Base-by-base conservation (phyloP, 1,140 invertebrate species). In the Acromyrmex charruanus region DNA sequence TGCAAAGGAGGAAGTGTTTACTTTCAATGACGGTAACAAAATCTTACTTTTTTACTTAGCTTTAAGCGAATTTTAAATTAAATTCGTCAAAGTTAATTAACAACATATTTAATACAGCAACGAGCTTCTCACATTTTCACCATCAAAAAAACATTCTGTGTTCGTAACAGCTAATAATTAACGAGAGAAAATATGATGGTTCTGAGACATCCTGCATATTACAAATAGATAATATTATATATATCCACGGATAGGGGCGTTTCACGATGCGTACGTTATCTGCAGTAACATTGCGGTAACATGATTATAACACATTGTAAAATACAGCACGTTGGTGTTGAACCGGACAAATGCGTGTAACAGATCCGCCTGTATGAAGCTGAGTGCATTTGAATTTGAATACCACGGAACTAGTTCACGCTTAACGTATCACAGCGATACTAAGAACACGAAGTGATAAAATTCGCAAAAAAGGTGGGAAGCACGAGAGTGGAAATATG, bases 301-400 rank as follows among this genome's bases (percentile, higher is more conserved):
- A 61, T 75, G 69, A 84, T 75, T 84, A 75, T 84, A 84, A 84
- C 80, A 75, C 69, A 74, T 84, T 75, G 80, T 84, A 84, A 84
- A 84, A 84, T 82, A 82, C 68, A 18, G 69, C 39, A 75, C 71
- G 49, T 51, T 39, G 77, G 49, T 84, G 68, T 55, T 84, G 80
- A 84, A 75, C 80, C 69, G 55, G 69, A 75, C 80, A 74, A 84
- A 74, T 63, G 28, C 44, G 55, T 75, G 69, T 84, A 82, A 82
- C 80, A 84, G 69, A 74, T 84, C 44, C 55, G 80, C 39, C 39
- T 55, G 49, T 31, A 63, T 74, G 69, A 1, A 61, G 55, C 25
- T 39, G 55, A 61, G 69, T 75, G 44, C 39, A 84, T 75, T 84
- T 84, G 69, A 84, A 84, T 84, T 75, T 84, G 80, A 84, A 84